These are phyloP conservation scores for Cuculus canorus DNA, from an alignment of 2,797 vertebrate species.

Conservation along the genomic window DNA sequence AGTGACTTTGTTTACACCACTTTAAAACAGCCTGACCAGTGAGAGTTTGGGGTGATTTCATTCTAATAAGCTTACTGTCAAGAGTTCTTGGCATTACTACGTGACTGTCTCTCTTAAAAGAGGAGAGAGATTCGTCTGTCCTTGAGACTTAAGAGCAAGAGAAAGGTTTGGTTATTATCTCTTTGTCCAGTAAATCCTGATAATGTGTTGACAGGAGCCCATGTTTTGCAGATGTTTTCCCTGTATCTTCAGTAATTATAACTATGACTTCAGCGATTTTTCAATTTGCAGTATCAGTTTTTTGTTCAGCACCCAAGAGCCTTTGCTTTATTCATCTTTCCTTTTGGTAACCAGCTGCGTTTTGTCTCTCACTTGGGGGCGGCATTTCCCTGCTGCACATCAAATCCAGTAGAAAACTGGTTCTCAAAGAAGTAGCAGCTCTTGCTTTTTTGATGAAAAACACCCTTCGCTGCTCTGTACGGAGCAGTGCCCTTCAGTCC, in stretches of 20 bases:
- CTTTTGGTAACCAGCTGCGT: slow-evolving; percentile 10
- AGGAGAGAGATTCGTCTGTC: neutral
- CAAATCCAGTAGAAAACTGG: neutral
- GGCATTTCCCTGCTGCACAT: slow-evolving; percentile 43
- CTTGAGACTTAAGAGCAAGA: slow-evolving; percentile 15
- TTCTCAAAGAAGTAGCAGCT: neutral
- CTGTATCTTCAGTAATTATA: slow-evolving; percentile 11
- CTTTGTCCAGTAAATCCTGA: slow-evolving; percentile 17
- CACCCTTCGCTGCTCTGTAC: neutral
- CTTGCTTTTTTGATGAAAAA: neutral
- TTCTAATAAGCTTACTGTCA: slow-evolving; percentile 4
- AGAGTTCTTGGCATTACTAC: neutral
- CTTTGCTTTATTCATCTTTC: neutral
- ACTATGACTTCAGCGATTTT: neutral
- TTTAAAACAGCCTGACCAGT: neutral
- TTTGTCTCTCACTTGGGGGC: slow-evolving; percentile 52
- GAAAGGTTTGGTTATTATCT: slow-evolving; percentile 17
- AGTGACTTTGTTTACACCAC: neutral
- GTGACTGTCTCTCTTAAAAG: neutral
- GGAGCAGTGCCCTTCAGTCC: neutral
- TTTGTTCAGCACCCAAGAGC: neutral
- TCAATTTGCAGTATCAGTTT: slow-evolving; percentile 1
- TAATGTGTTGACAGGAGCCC: neutral
- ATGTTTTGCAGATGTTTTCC: neutral
- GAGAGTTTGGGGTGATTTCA: neutral